Conservation (phyloP, 2,797 vertebrate species). For the Sebastolobus altivelis region DNA sequence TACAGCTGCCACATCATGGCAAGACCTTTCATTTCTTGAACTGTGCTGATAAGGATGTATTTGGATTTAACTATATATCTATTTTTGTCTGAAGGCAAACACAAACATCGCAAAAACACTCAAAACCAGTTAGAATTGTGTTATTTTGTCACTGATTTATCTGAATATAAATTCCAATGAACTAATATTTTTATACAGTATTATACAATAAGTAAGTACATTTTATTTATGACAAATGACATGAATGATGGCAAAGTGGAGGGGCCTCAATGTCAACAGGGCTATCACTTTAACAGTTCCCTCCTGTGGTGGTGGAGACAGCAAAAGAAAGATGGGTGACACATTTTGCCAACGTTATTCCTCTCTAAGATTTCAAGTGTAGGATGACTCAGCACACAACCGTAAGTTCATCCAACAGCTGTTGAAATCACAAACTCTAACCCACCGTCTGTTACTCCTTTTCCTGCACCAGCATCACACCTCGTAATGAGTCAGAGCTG, state of each 20-base stretch:
- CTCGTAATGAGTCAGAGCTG: constrained; percentile 32
- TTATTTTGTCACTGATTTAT: neutral
- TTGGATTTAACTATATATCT: neutral
- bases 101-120: neutral
- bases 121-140: too few species aligned
- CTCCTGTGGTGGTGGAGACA: neutral
- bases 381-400: constrained; percentile 34
- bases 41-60: neutral
- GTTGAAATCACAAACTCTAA: constrained; percentile 42
- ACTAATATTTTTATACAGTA: neutral
- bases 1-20: neutral
- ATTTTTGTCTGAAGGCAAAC: neutral
- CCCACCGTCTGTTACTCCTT: constrained; percentile 41
- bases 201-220: neutral
- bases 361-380: constrained; percentile 18
- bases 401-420: constrained; percentile 47
- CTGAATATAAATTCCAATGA: neutral
- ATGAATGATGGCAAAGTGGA: neutral
- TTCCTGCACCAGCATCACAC: constrained; percentile 18
- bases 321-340: neutral
- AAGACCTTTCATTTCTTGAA: neutral
- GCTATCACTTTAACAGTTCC: neutral
- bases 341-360: neutral
- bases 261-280: neutral
- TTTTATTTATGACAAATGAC: neutral